Evolutionary conservation across 2,888 invertebrate species (phyloP), one percentile per base, ranked within the genome.

Genomic region (Leptopilina syphax): DNA sequence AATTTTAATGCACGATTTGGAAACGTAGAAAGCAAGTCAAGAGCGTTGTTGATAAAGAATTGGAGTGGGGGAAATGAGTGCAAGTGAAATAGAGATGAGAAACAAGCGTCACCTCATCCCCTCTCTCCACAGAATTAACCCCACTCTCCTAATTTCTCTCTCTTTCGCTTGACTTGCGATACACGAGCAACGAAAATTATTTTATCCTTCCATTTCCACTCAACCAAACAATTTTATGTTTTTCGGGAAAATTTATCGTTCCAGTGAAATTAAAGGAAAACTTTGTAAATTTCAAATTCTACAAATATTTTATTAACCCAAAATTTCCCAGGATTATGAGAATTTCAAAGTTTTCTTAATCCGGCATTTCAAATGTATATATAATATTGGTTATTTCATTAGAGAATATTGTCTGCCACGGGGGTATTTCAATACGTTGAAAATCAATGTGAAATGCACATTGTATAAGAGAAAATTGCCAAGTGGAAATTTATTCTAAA

Each of bases 261-360:
- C 18, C 54, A 54, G 54, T 27, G 54, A 54, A 70, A 27, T 70
- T 8, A 70, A 70, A 12, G 18, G 18, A 8, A 6, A 18, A 18
- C 13, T 60, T 1, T 47, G 8, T 7, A 7, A 9, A 47, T 6
- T 47, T 18, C 54, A 27, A 70, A 70, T 18, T 12, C 24, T 66
- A n/a, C 27, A 70, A 54, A 70, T 41, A 41, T 24, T 27, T 34
- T 54, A 70, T 54, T 70, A 70, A 70, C 18, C 50, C 13, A 18
- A 12, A 70, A 70, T 24, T 54, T 54, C 13, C 50, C 13, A 18
- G 18, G 18, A 24, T 13, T 50, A 54, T 27, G 27, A 54, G 12
- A 54, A 50, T 12, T 70, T 70, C 12, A 0, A 70, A 70, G 27
- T 70, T 70, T 70, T 12, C 70, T 27, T 70, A 9, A 27, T 34